Percentiles rank a stretch among this genome's conserved stretches.
Evolutionary conservation across 2,888 invertebrate genomes (phyloP).

Genomic region (Gryllus longicercus): DNA sequence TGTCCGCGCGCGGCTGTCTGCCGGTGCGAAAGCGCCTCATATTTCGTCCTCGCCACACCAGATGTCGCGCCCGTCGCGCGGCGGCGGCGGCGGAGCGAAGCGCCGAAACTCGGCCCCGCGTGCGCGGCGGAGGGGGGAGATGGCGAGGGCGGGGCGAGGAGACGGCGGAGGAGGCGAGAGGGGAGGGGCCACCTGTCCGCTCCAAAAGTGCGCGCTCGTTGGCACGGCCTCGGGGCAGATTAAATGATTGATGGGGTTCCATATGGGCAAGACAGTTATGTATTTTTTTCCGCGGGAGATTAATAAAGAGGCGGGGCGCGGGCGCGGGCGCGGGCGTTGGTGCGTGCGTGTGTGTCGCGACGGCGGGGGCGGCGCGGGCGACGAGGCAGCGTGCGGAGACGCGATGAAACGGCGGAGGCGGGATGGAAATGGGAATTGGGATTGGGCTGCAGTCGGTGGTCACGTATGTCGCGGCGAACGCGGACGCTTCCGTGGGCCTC

Average conservation of each 20-base stretch:
- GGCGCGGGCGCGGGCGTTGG: background rate
- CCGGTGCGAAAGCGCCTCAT: background rate
- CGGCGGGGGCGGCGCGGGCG: background rate
- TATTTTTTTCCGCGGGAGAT: constrained; percentile 17
- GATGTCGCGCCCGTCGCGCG: constrained; percentile 6
- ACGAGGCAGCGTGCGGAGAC: too few relatives aligned
- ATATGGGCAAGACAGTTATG: constrained; percentile 10
- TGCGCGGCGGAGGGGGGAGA: too few relatives aligned
- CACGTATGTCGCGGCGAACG: too few relatives aligned
- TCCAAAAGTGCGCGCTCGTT: constrained; percentile 1
- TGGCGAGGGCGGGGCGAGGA: too few relatives aligned
- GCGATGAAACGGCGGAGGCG: too few relatives aligned
- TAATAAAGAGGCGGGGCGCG: background rate
- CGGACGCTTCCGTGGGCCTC: too few relatives aligned
- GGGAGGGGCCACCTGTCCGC: constrained; percentile 17
- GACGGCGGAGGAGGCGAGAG: background rate
- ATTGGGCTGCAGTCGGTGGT: too few relatives aligned
- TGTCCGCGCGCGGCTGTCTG: background rate
- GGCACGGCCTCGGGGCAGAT: background rate
- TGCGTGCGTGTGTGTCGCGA: background rate
- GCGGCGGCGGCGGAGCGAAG: background rate
- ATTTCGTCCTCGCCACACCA: background rate
- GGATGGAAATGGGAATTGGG: too few relatives aligned
- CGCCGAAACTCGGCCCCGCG: too few relatives aligned
- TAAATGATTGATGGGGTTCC: constrained; percentile 1